A percentile compares a stretch with the other conserved stretches of the same genome.
phyloP scores from a whole-genome alignment of 2,797 vertebrate genomes.

The Arctocebus calabarensis region DNA sequence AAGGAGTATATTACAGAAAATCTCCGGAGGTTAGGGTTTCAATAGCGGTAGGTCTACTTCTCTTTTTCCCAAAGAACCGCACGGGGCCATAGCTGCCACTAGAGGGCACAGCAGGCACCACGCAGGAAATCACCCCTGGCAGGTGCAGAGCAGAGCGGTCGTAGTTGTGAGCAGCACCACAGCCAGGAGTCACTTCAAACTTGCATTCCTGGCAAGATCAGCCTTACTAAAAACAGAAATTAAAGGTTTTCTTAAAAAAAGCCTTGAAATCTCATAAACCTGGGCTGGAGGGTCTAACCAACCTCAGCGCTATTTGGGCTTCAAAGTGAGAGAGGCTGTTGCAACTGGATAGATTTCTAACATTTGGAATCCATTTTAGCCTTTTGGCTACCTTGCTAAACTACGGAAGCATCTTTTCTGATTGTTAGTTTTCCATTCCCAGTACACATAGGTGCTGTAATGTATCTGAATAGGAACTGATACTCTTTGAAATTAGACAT shows the following conservation, averaged over 20 bases:
- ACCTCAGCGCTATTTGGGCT: not conserved
- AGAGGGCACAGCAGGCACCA: not conserved
- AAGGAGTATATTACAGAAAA: not conserved
- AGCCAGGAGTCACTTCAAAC: not conserved
- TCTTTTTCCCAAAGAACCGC: not conserved
- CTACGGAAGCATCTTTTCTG: not conserved
- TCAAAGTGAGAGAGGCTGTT: not conserved
- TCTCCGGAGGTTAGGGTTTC: no score
- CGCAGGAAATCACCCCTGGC: no score
- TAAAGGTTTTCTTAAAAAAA: not conserved
- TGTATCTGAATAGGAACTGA: not conserved
- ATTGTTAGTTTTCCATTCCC: not conserved
- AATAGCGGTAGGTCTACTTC: not conserved
- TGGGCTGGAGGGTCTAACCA: not conserved
- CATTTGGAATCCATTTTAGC: not conserved
- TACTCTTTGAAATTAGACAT: not conserved
- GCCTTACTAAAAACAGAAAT: not conserved
- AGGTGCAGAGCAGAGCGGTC: accelerated
- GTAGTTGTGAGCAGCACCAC: not conserved
- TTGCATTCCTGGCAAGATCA: not conserved
- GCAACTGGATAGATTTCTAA: not conserved
- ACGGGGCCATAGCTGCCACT: not conserved
- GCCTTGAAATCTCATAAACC: not conserved
- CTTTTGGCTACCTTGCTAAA: not conserved
- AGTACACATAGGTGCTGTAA: not conserved